A percentile compares a stretch with the other conserved stretches of the same genome.
Conservation (phyloP, 2,797 vertebrate species). For the Apodemus agrarius region DNA sequence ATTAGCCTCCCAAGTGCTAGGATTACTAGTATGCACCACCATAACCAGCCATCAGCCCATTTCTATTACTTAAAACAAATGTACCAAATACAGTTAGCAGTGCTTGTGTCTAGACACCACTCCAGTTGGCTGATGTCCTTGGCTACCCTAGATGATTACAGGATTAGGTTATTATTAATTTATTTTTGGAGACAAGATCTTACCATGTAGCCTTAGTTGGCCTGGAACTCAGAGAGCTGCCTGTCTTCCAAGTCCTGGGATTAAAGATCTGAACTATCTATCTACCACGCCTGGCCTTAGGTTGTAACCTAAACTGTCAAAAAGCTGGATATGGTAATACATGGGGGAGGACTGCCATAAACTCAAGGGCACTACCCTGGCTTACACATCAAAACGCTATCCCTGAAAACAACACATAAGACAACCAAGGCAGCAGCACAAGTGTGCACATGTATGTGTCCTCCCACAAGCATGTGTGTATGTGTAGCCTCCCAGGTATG, state of each 20-base stretch:
- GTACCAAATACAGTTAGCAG: neutral
- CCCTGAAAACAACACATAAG: neutral
- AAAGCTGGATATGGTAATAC: neutral
- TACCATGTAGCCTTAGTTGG: neutral
- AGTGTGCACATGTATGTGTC: no score
- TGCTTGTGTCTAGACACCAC: neutral
- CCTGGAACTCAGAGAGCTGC: neutral
- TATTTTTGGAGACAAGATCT: neutral
- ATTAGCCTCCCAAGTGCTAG: neutral
- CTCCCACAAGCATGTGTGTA: neutral
- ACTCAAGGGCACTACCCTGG: neutral
- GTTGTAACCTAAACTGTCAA: neutral
- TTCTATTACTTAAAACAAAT: neutral
- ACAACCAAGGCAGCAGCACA: neutral
- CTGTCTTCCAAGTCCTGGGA: neutral
- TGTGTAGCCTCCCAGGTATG: neutral
- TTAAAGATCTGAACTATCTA: neutral
- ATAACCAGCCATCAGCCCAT: neutral
- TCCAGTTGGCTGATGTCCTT: neutral
- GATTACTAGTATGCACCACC: neutral
- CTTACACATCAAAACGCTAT: neutral
- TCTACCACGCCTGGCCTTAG: neutral
- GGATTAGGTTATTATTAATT: neutral
- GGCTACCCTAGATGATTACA: neutral
- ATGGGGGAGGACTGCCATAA: neutral